A percentile compares a stretch with the other conserved stretches of the same genome.
Evolutionary conservation across 2,797 vertebrate species (phyloP).

Genomic region (Rhadinocentrus ornatus): DNA sequence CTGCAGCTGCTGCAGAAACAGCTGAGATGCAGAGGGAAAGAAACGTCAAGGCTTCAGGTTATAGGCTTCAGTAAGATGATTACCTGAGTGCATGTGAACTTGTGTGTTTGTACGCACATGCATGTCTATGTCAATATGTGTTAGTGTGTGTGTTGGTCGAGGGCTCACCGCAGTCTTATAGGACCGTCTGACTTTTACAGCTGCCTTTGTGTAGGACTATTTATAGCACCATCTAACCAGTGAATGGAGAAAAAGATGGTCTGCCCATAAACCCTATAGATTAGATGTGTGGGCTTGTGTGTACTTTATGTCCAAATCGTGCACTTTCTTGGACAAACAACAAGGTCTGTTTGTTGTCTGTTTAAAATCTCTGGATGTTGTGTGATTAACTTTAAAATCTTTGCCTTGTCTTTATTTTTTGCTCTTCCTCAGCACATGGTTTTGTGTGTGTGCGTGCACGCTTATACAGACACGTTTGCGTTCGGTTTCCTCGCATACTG

Average conservation of each 20-base stretch:
- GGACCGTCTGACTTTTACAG: conserved; percentile 77
- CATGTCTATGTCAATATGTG: not conserved
- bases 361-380: conserved; percentile 2
- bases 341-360: conserved; percentile 31
- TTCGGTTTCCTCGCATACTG: conserved; percentile 35
- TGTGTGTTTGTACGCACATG: conserved; percentile 17
- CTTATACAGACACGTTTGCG: conserved; percentile 6
- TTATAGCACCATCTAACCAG: conserved; percentile 74
- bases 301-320: conserved; percentile 18
- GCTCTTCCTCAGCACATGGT: conserved; percentile 9
- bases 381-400: conserved; percentile 25
- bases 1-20: conserved; percentile 21
- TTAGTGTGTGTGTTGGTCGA: conserved; percentile 31
- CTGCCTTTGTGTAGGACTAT: conserved; percentile 78
- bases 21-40: conserved; percentile 13
- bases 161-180: conserved; percentile 59
- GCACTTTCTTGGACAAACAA: conserved; percentile 38
- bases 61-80: conserved; percentile 57
- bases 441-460: not conserved
- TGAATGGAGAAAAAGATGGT: conserved; percentile 59
- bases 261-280: conserved; percentile 71
- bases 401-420: conserved; percentile 9
- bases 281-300: conserved; percentile 52
- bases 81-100: conserved; percentile 38
- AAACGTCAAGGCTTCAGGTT: conserved; percentile 35